Evolutionary conservation across 1,140 invertebrate genomes (phyloP), one percentile per base, ranked within the genome.

Genomic region (Notospermus geniculatus): DNA sequence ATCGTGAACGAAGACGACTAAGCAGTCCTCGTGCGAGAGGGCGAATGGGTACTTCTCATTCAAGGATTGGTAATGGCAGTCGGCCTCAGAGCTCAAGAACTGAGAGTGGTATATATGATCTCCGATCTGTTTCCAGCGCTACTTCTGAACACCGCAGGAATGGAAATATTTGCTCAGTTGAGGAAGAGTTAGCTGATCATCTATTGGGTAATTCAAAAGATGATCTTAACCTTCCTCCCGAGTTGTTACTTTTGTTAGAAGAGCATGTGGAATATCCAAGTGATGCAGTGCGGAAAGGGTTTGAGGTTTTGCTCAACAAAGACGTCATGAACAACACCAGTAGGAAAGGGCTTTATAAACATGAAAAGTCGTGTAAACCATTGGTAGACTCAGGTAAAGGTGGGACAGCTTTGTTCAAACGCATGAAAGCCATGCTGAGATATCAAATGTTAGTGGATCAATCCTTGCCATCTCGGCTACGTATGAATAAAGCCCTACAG

Each of bases 71-170:
- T 53, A 30, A 53, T 15, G 50, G 30, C 32, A 50, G 57, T 46
- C 46, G 28, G 28, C 32, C 55, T 30, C 29, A 53, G 19, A 56
- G 57, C 25, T 17, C 43, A 50, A 13, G 43, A 39, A 60, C 52
- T 39, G 22, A 29, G 28, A 41, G 54, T 45, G 29, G 56, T 25
- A 54, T 41, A 55, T 30, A 52, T 39, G 50, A 57, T 32, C 9
- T 32, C 45, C n/a, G 43, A 25, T 39, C n/a, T 41, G 25, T 15
- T 63, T 56, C 41, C 54, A 57, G 29, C 46, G 56, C 19, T 55
- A 63, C 27, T 60, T 57, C 30, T 28, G 9, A 32, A 50, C 55
- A 23, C 46, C 58, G 54, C 55, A 55, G 30, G 29, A 60, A 36
- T 46, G 54, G 32, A 57, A 55, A 56, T 57, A 41, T 27, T 30